Conservation (phyloP, 2,888 invertebrate genomes). For the Metellina segmentata region DNA sequence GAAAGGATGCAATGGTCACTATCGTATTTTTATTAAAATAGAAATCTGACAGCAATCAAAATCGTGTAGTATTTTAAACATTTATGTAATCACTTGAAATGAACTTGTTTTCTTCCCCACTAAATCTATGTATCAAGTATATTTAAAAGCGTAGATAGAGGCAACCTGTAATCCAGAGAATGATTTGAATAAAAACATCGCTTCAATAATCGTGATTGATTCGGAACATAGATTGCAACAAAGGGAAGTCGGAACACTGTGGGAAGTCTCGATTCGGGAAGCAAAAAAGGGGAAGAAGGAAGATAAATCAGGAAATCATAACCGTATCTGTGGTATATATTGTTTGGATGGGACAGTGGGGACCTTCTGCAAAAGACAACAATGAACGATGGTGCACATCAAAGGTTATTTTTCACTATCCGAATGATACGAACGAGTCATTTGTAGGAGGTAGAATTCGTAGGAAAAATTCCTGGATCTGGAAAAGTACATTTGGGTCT, state of each 20-base stretch:
- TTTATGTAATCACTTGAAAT: background rate
- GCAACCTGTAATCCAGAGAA: background rate
- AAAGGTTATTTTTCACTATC: slow-evolving; percentile 33
- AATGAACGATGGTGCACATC: slow-evolving; percentile 16
- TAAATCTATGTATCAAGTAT: background rate
- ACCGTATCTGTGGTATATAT: slow-evolving; percentile 35
- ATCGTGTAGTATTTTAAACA: too few relatives aligned
- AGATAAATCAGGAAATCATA: slow-evolving; percentile 26
- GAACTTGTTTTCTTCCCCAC: background rate
- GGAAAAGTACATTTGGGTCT: too few relatives aligned
- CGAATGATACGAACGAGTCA: too few relatives aligned
- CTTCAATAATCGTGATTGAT: slow-evolving; percentile 14
- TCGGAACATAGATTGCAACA: slow-evolving; percentile 1
- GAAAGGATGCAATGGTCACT: too few relatives aligned
- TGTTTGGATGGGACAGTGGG: slow-evolving; percentile 41
- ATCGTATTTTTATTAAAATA: too few relatives aligned
- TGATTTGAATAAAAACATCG: slow-evolving; percentile 9
- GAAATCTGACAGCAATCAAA: too few relatives aligned
- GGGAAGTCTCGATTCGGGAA: background rate
- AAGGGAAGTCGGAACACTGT: background rate
- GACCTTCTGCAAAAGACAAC: slow-evolving; percentile 34
- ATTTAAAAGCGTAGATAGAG: background rate
- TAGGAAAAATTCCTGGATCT: too few relatives aligned
- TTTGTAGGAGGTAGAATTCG: too few relatives aligned
- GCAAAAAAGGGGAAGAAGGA: slow-evolving; percentile 19